Conservation (phyloP, 2,797 vertebrate genomes). For the Arnoldichthys spilopterus region DNA sequence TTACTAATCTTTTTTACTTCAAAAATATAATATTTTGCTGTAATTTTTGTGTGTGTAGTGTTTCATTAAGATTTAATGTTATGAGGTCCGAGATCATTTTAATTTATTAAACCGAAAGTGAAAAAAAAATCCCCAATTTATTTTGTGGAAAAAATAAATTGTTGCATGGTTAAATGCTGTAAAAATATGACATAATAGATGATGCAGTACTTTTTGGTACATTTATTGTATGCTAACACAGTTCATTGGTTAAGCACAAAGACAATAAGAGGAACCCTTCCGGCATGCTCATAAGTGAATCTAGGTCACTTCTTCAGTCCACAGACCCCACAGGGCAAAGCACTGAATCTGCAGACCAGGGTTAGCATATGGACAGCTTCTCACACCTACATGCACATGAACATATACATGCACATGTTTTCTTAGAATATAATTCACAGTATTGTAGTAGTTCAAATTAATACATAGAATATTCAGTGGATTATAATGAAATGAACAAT, state of each 20-base stretch:
- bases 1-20: too few species aligned
- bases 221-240: slow-evolving; percentile 62
- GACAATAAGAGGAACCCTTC: slow-evolving; percentile 72
- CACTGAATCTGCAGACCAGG: slow-evolving; percentile 31
- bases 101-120: too few species aligned
- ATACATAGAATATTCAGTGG: too few species aligned
- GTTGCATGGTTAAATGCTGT: background rate
- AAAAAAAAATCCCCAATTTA: background rate
- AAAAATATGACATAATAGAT: background rate
- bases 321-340: slow-evolving; percentile 64
- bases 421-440: too few species aligned
- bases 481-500: too few species aligned
- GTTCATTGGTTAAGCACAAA: slow-evolving; percentile 80
- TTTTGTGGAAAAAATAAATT: background rate
- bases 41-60: too few species aligned
- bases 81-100: too few species aligned
- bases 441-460: too few species aligned
- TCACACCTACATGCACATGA: slow-evolving; percentile 20
- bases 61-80: too few species aligned
- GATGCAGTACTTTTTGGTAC: background rate
- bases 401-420: background rate
- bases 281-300: slow-evolving; percentile 69
- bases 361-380: slow-evolving; percentile 46
- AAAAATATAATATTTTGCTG: too few species aligned
- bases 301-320: slow-evolving; percentile 78